A percentile compares a stretch with the other conserved stretches of the same genome.
Conservation (phyloP, 2,888 invertebrate species). For the Zootermopsis nevadensis region DNA sequence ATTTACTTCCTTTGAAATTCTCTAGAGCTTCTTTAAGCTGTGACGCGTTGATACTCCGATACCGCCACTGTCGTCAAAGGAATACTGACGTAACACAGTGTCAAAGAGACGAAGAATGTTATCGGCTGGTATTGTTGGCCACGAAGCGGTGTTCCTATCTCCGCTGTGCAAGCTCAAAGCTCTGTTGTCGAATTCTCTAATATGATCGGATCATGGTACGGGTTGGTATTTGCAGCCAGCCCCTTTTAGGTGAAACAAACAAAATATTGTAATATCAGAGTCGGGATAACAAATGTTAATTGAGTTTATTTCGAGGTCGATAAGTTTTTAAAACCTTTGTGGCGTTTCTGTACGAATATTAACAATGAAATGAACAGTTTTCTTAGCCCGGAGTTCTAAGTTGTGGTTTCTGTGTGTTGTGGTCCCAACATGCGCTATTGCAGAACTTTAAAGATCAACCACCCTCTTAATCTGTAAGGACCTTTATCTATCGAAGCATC, state of each 20-base stretch:
- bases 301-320: neutral
- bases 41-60: neutral
- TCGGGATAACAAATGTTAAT: neutral
- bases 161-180: neutral
- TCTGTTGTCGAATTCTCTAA: neutral
- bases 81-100: neutral
- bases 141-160: slow-evolving; percentile 26
- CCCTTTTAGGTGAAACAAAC: neutral
- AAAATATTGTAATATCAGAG: slow-evolving; percentile 7
- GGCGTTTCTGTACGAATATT: neutral
- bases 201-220: neutral
- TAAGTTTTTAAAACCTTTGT: neutral
- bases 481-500: slow-evolving; percentile 28
- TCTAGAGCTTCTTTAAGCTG: neutral
- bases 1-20: neutral
- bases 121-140: slow-evolving; percentile 31
- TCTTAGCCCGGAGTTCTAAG: neutral
- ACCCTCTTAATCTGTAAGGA: slow-evolving; percentile 18
- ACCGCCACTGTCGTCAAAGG: neutral
- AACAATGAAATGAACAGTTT: slow-evolving; percentile 24
- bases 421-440: slow-evolving; percentile 20
- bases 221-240: neutral
- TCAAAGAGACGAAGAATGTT: slow-evolving; percentile 27
- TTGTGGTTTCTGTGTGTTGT: slow-evolving; percentile 32
- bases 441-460: slow-evolving; percentile 28